Conservation (phyloP, 2,888 invertebrate species). For the Dioctria rufipes region DNA sequence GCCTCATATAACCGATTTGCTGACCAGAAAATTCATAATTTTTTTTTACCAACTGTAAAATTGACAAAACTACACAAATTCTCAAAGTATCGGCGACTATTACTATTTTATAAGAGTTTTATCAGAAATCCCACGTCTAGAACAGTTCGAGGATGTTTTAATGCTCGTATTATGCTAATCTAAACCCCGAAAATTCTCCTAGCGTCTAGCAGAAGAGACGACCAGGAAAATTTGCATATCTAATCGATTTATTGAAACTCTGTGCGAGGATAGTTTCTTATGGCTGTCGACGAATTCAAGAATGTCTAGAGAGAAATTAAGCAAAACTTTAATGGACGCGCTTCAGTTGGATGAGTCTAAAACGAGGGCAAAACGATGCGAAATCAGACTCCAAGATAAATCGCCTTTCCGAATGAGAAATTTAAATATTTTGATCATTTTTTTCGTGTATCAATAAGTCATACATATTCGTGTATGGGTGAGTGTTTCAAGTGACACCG, state of each 20-base stretch:
- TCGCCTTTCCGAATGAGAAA: not conserved
- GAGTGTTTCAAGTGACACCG: slow-evolving; percentile 17
- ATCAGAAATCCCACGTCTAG: not conserved
- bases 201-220: slow-evolving; percentile 5
- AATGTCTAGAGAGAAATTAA: not conserved
- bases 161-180: slow-evolving; percentile 38
- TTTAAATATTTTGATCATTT: slow-evolving; percentile 42
- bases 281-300: slow-evolving; percentile 5
- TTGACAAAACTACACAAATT: no score
- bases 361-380: not conserved
- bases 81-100: no score
- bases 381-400: slow-evolving; percentile 9
- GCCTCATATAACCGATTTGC: no score
- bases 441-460: slow-evolving; percentile 36
- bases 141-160: slow-evolving; percentile 18
- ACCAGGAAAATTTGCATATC: slow-evolving; percentile 35
- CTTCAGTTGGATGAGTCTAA: not conserved
- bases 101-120: not conserved
- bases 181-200: slow-evolving; percentile 13
- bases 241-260: slow-evolving; percentile 41
- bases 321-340: slow-evolving; percentile 15
- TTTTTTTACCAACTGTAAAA: no score
- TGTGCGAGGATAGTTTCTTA: slow-evolving; percentile 34
- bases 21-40: no score
- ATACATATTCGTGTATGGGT: slow-evolving; percentile 5